Base-by-base conservation (phyloP, 1,140 invertebrate species). In the Ceratina australensis region DNA sequence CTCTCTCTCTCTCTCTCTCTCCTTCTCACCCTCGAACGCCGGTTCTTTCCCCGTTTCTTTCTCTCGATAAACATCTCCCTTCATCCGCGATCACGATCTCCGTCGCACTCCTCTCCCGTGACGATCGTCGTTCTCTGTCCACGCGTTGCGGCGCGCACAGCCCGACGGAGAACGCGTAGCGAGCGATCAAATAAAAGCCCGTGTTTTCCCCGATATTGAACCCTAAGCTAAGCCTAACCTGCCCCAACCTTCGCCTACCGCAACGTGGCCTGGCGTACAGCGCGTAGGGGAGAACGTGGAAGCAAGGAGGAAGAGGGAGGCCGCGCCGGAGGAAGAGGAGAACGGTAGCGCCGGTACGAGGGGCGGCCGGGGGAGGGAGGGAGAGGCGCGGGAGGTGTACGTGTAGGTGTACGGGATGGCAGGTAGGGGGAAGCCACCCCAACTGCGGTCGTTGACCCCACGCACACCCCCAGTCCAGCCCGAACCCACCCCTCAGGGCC, bases 221-320 rank as follows among this genome's bases (percentile, higher is more conserved):
- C 88, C 89, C 89, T 90, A 90, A 90, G 88, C 89, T 90, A 87
- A 90, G 89, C 89, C 89, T 90, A 91, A 90, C 90, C 90, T 90
- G 87, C 85, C 87, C 79, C 88, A 89, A 89, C 86, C 82, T 85
- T 78, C 83, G 82, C 81, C 87, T 86, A 83, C 84, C 85, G 80
- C 85, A 86, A 87, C 84, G 82, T 86, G 81, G 85, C 77, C 81
- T 83, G 84, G 63, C 75, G 78, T 86, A 81, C 67, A 83, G 82
- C 83, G 75, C 86, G 86, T 81, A 78, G 80, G 78, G 68, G 60
- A 65, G 61, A 65, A 65, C 63, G 74, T 60, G 77, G 69, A 82
- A 78, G 33, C 33, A 42, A 42, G 84, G 74, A 52, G 72, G 24
- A 24, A 76, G 63, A 28, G 74, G 66, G 57, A 42, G 33, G 33